These are phyloP conservation scores for Liasis olivaceus DNA, from an alignment of 2,797 vertebrate genomes.

Conservation along the genomic window DNA sequence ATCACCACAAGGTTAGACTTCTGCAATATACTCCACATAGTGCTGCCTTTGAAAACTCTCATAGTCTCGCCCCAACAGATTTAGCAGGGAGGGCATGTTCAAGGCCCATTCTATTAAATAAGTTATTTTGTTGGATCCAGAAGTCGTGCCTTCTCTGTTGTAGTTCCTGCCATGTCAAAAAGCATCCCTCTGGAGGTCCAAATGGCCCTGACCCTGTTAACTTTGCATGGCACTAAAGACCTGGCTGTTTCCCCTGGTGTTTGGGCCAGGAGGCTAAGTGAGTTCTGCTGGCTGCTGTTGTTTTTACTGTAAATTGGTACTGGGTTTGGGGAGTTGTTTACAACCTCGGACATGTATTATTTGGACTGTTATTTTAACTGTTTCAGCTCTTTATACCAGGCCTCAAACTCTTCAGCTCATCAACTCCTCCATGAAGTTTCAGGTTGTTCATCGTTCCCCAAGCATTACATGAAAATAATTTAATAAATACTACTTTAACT, in stretches of 20 bases:
- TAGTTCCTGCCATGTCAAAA: no score
- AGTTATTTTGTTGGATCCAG: no score
- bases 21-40: no score
- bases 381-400: not conserved
- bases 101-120: not conserved
- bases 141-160: no score
- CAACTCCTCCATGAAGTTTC: not conserved
- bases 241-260: no score
- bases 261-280: not conserved
- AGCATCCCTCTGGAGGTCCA: no score
- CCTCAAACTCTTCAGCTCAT: not conserved
- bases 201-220: no score
- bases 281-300: not conserved
- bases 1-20: no score
- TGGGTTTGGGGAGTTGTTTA: not conserved
- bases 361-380: not conserved
- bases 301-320: not conserved
- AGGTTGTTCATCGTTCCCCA: not conserved
- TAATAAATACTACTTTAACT: not conserved
- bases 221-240: no score
- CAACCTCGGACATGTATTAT: not conserved
- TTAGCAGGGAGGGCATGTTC: not conserved
- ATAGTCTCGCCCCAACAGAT: not conserved
- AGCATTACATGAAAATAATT: not conserved
- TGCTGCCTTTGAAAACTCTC: no score